Evolutionary conservation across 1,140 invertebrate species (phyloP), one percentile per base, ranked within the genome.

Genomic region (Contarinia nasturtii): DNA sequence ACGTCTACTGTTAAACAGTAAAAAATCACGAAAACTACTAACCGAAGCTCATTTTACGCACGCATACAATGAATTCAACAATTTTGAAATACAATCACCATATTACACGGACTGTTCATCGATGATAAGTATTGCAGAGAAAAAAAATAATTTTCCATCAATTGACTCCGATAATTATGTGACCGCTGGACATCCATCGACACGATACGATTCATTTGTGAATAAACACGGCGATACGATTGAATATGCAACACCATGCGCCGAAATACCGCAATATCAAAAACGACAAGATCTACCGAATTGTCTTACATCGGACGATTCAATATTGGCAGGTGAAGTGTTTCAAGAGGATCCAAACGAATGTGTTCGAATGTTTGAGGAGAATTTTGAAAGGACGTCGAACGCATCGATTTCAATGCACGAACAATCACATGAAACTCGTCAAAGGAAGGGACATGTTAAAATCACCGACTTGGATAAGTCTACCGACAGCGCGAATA

Each of bases 221-320:
- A 50, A 50, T 38, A 46, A 37, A 18, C 38, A 47, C 36, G 49
- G 49, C 7, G 49, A 50, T 10, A 22, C 43, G 22, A 45, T 50
- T 14, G 49, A 50, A 17, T 50, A 50, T 44, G 49, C 49, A 34
- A 7, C 46, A 15, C 49, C 49, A 43, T 50, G 20, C 18, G 46
- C 19, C 44, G 49, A 50, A 34, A 3, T 40, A 14, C 17, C 37
- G 12, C 14, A 15, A 12, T 15, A 15, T 14, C 37, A 15, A 18
- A n/a, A 14, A 15, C 37, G 37, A 40, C 37, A 18, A 18, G 5
- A 40, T 4, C 7, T 40, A 40, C 3, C 14, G 3, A 12, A 15
- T n/a, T 40, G 37, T 15, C 14, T 40, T 15, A 40, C 3, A 40
- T 40, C 17, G 3, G 17, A 15, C 17, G 37, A 18, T 7, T 40